These are phyloP conservation scores for Psilopogon haemacephalus DNA, from an alignment of 2,113 vertebrate genomes.

Conservation along the genomic window DNA sequence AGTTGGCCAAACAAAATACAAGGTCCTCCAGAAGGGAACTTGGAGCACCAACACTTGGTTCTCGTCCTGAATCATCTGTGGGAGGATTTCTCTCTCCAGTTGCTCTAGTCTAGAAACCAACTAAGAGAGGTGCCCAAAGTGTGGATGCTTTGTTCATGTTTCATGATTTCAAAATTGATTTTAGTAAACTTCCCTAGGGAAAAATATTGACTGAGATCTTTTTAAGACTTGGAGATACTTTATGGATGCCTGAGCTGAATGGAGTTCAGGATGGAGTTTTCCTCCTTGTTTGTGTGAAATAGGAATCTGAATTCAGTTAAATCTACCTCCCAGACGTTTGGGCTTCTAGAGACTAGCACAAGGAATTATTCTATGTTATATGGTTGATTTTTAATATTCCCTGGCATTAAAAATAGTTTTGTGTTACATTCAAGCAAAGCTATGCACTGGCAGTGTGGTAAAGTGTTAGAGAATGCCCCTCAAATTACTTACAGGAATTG, in stretches of 20 bases:
- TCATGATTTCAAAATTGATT: background rate
- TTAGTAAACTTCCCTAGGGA: background rate
- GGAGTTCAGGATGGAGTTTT: background rate
- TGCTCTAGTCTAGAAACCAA: background rate
- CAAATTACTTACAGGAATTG: slow-evolving; percentile 42
- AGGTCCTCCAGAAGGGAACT: background rate
- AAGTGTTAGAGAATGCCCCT: slow-evolving; percentile 22
- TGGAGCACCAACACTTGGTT: fast-evolving
- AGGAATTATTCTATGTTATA: background rate
- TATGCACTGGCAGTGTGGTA: background rate
- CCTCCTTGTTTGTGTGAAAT: background rate
- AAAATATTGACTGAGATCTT: background rate
- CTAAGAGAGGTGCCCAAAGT: background rate
- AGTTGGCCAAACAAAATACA: too few species aligned
- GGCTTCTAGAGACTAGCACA: background rate
- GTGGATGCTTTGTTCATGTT: background rate
- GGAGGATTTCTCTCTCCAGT: background rate
- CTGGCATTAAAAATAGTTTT: background rate
- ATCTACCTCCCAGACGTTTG: background rate
- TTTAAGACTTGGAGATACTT: background rate
- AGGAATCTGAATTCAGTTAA: background rate
- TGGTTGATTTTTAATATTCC: background rate
- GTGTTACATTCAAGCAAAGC: background rate
- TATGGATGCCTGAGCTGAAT: background rate
- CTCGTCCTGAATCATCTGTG: background rate